phyloP scores from a whole-genome alignment of 2,113 vertebrate genomes.

The Plecturocebus donacophilus region DNA sequence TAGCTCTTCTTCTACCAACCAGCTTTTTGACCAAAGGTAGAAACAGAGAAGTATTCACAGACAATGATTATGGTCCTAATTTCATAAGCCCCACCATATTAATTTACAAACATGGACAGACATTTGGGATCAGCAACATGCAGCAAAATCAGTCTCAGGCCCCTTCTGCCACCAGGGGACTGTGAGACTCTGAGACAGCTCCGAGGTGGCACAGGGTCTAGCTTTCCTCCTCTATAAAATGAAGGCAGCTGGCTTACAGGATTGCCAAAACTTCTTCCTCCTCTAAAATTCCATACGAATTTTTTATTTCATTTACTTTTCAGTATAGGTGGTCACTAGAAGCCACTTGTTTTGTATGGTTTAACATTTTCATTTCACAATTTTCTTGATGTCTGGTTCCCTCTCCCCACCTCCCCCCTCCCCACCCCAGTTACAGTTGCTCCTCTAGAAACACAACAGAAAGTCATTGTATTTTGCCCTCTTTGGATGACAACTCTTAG shows the following conservation, averaged over 20 bases:
- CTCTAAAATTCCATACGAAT: neutral
- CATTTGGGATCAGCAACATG: neutral
- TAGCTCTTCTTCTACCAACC: neutral
- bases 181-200: neutral
- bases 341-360: neutral
- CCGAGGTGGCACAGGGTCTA: accelerated
- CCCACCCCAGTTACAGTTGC: neutral
- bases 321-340: neutral
- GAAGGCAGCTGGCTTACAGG: neutral
- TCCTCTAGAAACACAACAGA: neutral
- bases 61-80: neutral
- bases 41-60: neutral
- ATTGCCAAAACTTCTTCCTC: neutral
- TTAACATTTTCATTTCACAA: neutral
- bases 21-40: neutral
- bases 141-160: neutral
- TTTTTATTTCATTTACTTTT: neutral
- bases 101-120: neutral
- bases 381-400: neutral
- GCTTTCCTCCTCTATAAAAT: neutral
- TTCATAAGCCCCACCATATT: neutral
- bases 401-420: accelerated
- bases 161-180: neutral
- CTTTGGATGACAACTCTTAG: neutral
- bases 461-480: neutral